Percentiles rank a stretch among this genome's conserved stretches.
These are phyloP conservation scores for Panulirus ornatus DNA, from an alignment of 1,140 invertebrate genomes.

Conservation along the genomic window DNA sequence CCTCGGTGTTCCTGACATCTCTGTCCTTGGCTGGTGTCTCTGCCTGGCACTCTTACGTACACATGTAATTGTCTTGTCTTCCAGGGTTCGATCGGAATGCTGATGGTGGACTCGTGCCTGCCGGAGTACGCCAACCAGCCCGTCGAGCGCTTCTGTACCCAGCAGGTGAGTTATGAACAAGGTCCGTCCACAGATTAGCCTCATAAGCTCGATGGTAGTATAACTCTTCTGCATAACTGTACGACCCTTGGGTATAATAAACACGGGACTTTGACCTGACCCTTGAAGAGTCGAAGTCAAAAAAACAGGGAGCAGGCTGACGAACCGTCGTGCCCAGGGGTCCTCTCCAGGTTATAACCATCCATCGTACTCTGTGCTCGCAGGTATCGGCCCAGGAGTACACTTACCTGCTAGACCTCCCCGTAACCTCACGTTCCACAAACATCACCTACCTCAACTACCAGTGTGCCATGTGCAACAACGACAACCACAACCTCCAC, in stretches of 20 bases:
- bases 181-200: too few species aligned
- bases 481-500: conserved; percentile 33
- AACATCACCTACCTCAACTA: conserved; percentile 57
- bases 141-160: conserved; percentile 24
- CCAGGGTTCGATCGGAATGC: background rate
- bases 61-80: background rate
- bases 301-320: too few species aligned
- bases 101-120: conserved; percentile 48
- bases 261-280: too few species aligned
- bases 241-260: too few species aligned
- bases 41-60: too few species aligned
- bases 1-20: background rate
- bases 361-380: background rate
- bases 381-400: conserved; percentile 35
- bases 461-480: conserved; percentile 56
- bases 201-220: too few species aligned
- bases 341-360: background rate
- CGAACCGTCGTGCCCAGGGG: background rate
- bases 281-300: too few species aligned
- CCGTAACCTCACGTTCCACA: conserved; percentile 39
- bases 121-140: conserved; percentile 16
- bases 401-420: conserved; percentile 44
- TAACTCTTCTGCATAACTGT: too few species aligned
- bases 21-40: too few species aligned
- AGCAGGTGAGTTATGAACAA: conserved; percentile 48